These are phyloP conservation scores for Campopleginae sp. DNA, from an alignment of 2,888 invertebrate species.

Conservation along the genomic window DNA sequence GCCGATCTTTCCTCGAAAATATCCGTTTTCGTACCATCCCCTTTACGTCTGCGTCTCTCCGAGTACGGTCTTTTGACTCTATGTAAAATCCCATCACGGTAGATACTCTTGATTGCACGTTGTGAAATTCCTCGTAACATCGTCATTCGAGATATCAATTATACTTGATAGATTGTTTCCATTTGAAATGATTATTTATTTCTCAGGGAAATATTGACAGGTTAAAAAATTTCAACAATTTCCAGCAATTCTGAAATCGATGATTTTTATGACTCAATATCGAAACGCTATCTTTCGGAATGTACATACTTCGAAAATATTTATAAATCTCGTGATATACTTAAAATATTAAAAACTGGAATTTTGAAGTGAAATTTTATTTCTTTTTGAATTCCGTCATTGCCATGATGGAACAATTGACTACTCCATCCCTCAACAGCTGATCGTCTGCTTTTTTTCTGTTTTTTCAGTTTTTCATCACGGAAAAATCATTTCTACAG, in stretches of 20 bases:
- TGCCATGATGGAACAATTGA: slow-evolving; percentile 34
- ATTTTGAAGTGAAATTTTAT: slow-evolving; percentile 3
- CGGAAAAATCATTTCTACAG: not conserved
- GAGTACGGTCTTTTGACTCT: slow-evolving; percentile 66
- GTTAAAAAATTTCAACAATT: not conserved
- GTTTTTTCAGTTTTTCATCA: not conserved
- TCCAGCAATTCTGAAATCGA: slow-evolving; percentile 6
- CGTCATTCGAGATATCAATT: not conserved
- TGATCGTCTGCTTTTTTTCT: not conserved
- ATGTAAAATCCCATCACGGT: slow-evolving; percentile 22
- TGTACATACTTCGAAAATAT: not conserved
- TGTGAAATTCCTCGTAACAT: slow-evolving; percentile 56
- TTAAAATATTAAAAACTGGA: not conserved
- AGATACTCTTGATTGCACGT: slow-evolving; percentile 33
- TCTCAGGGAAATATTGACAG: not conserved
- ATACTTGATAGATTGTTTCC: not conserved
- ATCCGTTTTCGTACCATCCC: slow-evolving; percentile 78
- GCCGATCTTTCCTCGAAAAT: slow-evolving; percentile 78
- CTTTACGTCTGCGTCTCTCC: slow-evolving; percentile 77
- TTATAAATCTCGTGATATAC: not conserved
- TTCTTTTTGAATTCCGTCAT: slow-evolving; percentile 16
- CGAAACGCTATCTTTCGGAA: not conserved
- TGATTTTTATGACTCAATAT: not conserved
- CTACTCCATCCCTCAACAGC: not conserved
- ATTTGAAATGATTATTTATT: not conserved